Conservation (phyloP, 2,113 vertebrate species). For the Halcyon senegalensis region DNA sequence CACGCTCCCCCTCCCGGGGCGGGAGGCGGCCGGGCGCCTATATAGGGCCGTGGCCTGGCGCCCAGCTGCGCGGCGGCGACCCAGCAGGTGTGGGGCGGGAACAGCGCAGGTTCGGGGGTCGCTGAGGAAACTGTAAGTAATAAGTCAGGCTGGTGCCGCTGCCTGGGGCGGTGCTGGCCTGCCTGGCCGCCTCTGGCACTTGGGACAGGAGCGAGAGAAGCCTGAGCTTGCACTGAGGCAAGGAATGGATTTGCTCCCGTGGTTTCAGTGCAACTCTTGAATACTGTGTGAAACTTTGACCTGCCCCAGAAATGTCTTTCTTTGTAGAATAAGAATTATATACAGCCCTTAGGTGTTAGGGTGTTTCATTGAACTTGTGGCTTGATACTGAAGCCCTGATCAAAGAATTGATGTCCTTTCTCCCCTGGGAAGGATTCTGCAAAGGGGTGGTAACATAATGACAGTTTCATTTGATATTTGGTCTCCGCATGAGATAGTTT, state of each 20-base stretch:
- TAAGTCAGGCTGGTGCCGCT: background rate
- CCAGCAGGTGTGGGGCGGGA: background rate
- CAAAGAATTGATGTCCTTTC: background rate
- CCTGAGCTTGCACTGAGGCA: background rate
- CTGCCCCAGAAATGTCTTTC: too few relatives aligned
- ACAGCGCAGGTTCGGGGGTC: rapidly evolving
- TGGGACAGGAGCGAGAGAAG: rapidly evolving
- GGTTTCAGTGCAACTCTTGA: rapidly evolving
- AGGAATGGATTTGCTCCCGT: rapidly evolving
- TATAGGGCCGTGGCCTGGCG: background rate
- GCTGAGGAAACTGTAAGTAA: background rate
- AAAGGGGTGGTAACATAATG: rapidly evolving
- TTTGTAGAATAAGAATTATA: background rate
- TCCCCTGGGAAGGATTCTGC: background rate
- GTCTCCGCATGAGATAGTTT: background rate
- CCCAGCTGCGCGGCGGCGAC: background rate
- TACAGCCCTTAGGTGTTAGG: background rate
- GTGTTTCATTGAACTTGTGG: rapidly evolving
- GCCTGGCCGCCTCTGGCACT: background rate
- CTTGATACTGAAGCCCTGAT: background rate
- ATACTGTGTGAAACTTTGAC: background rate
- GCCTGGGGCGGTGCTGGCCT: background rate
- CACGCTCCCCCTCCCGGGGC: background rate
- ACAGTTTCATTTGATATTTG: background rate
- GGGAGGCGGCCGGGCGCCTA: background rate